A percentile compares a stretch with the other conserved stretches of the same genome.
Conservation (phyloP, 2,888 invertebrate genomes). For the Andrena praecox region DNA sequence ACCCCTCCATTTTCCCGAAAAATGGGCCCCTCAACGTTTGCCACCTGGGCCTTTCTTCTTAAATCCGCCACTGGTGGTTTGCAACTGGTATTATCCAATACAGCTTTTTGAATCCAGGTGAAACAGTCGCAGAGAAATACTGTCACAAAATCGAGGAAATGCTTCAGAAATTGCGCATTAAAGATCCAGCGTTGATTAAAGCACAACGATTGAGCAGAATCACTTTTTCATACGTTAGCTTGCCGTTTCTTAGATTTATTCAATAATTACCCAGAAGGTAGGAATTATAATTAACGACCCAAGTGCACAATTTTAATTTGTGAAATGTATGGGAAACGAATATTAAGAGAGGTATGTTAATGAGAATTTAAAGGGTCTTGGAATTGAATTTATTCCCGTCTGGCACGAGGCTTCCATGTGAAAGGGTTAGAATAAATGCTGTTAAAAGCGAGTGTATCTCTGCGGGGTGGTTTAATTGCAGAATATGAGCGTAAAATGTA, state of each 20-base stretch:
- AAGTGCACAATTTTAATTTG: background rate
- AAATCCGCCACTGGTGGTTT: no score
- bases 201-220: no score
- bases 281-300: background rate
- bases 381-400: slow-evolving; percentile 22
- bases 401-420: slow-evolving; percentile 4
- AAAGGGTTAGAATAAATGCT: slow-evolving; percentile 18
- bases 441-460: background rate
- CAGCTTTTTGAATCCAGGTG: no score
- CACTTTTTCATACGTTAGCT: no score
- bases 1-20: no score
- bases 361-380: slow-evolving; percentile 21
- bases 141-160: no score
- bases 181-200: no score
- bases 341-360: background rate
- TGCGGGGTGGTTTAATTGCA: slow-evolving; percentile 6
- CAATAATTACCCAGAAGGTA: slow-evolving; percentile 7
- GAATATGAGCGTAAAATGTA: slow-evolving; percentile 30
- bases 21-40: no score
- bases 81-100: no score
- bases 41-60: no score
- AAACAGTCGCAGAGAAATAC: no score
- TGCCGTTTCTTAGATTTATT: background rate
- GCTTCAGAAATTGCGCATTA: no score
- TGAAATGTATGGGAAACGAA: slow-evolving; percentile 11